phyloP scores from a whole-genome alignment of 2,888 invertebrate genomes.

The Linyphia triangularis region DNA sequence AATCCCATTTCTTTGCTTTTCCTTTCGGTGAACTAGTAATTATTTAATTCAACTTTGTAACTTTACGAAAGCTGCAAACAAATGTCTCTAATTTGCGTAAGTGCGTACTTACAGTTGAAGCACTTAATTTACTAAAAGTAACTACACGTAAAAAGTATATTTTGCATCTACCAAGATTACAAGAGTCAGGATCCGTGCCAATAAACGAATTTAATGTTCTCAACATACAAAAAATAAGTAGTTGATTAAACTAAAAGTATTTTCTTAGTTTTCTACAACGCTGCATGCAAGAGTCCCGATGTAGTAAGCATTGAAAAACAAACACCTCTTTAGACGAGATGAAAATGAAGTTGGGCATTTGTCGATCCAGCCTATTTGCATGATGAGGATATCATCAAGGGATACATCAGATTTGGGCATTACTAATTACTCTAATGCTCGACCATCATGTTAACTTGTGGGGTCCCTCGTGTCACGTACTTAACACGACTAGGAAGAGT shows the following conservation, averaged over 20 bases:
- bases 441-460: constrained; percentile 23
- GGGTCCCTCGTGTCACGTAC: constrained; percentile 19
- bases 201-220: background rate
- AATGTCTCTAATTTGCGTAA: too few relatives aligned
- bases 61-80: too few relatives aligned
- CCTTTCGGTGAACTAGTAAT: too few relatives aligned
- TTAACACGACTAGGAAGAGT: constrained; percentile 12
- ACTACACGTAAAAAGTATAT: background rate
- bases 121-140: background rate
- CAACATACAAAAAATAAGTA: background rate
- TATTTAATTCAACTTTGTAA: too few relatives aligned
- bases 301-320: background rate
- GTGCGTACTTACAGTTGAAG: background rate
- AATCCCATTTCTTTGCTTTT: too few relatives aligned
- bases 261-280: background rate
- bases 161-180: too few relatives aligned
- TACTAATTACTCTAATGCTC: constrained; percentile 46
- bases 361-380: background rate
- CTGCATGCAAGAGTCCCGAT: background rate
- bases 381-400: background rate
- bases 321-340: background rate
- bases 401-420: background rate
- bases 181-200: background rate
- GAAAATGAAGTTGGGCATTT: background rate
- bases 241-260: background rate